A percentile compares a stretch with the other conserved stretches of the same genome.
phyloP scores from a whole-genome alignment of 1,140 invertebrate species.

The Ips nitidus region DNA sequence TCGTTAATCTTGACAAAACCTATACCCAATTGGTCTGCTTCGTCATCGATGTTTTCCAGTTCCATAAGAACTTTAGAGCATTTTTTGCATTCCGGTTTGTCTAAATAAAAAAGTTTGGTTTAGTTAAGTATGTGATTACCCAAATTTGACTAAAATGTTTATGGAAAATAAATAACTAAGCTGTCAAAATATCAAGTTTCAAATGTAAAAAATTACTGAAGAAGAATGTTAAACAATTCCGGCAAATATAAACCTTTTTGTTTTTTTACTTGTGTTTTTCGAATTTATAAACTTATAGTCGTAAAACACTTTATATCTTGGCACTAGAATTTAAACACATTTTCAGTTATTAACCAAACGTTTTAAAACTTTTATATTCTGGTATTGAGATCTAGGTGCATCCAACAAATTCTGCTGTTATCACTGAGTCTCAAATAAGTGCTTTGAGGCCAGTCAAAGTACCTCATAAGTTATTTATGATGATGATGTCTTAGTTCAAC shows the following conservation, averaged over 20 bases:
- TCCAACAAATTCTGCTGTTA: no score
- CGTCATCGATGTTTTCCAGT: conserved; percentile 93
- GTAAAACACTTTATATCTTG: conserved; percentile 15
- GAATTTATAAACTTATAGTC: conserved; percentile 9
- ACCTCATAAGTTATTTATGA: no score
- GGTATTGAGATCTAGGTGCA: no score
- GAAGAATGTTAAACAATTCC: not conserved
- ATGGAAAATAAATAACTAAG: no score
- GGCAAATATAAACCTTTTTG: conserved; percentile 18
- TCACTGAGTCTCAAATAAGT: no score
- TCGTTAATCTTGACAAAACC: conserved; percentile 95
- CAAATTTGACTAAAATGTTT: not conserved
- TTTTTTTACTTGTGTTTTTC: conserved; percentile 13
- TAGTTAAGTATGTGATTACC: not conserved
- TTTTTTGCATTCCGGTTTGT: conserved; percentile 90
- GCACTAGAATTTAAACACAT: conserved; percentile 11
- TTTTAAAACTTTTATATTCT: not conserved
- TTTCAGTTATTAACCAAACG: not conserved
- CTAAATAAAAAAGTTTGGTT: conserved; percentile 55
- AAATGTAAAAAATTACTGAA: not conserved
- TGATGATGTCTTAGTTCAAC: no score
- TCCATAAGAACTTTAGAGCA: conserved; percentile 86
- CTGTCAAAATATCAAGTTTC: not conserved
- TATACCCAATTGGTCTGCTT: conserved; percentile 92
- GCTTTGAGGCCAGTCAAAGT: no score